Base-by-base conservation (phyloP, 2,113 vertebrate species). In the Ondatra zibethicus region DNA sequence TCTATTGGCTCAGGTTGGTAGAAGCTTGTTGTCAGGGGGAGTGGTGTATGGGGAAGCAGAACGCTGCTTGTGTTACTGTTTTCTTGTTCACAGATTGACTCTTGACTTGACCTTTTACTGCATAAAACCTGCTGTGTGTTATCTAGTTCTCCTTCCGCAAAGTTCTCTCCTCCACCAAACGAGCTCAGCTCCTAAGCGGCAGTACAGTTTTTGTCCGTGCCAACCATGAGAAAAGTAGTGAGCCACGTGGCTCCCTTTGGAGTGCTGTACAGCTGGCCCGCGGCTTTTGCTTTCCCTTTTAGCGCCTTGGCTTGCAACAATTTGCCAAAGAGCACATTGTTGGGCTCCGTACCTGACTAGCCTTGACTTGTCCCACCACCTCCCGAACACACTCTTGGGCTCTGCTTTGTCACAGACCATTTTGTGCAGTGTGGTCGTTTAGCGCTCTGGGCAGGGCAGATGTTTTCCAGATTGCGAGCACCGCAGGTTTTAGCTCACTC, bases 391-490 rank as follows among this genome's bases (percentile, higher is more conserved):
- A 75, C 1, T 78, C 73, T 84, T 75, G 58, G 87, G 89, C 88
- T 97, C 94, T 85, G 95, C 91, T 98, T 93, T 97, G 97, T 97
- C 97, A 96, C 91, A 88, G 94, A 88, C 91, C 55, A 84, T 97
- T 96, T 98, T 96, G 86, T 93, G 50, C 86, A 87, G 21, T 5
- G 3, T 76, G 63, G 91, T 87, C 61, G 93, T 95, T 97, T 92
- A 94, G 92, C 91, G 61, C 93, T 61, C 12, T 2, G 95, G 92
- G 94, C 96, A 94, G 86, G 77, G 97, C 97, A 97, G 97, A 97
- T 98, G 96, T 96, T 97, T 97, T 97, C 97, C 97, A 98, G 98
- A 98, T 97, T 98, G 95, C 0, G 27, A 94, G 88, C 66, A 63
- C 95, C 93, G 91, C 95, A 45, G 93, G 89, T 92, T 94, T 80